A percentile compares a stretch with the other conserved stretches of the same genome.
These are phyloP conservation scores for Pipistrellus pipistrellus DNA, from an alignment of 2,797 vertebrate species.

Conservation along the genomic window DNA sequence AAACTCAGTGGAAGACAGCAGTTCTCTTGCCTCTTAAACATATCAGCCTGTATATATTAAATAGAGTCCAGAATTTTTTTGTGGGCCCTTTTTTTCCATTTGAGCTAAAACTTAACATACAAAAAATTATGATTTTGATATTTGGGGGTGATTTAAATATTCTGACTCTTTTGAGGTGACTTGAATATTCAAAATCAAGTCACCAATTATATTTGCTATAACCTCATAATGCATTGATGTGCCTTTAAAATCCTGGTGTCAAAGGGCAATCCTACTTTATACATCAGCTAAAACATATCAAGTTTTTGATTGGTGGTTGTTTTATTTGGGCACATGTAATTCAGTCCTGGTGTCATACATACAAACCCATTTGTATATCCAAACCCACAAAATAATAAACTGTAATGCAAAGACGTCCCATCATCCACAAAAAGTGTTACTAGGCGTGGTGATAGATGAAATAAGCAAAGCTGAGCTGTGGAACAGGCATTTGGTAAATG, in stretches of 20 bases:
- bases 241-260: slow-evolving; percentile 5
- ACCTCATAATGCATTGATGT: neutral
- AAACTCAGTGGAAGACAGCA: slow-evolving; percentile 8
- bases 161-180: neutral
- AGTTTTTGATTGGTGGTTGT: neutral
- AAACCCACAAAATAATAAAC: neutral
- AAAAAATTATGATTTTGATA: slow-evolving; percentile 45
- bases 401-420: neutral
- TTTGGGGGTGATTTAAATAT: slow-evolving; percentile 22
- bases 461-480: neutral
- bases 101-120: slow-evolving; percentile 32
- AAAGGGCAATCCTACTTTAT: neutral
- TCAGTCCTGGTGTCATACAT: neutral
- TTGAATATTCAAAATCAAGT: slow-evolving; percentile 26
- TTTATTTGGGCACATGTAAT: neutral
- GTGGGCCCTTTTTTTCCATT: neutral
- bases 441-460: neutral
- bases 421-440: neutral
- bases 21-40: neutral
- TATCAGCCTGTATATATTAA: neutral
- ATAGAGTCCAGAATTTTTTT: neutral
- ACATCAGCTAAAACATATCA: neutral
- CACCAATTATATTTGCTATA: slow-evolving; percentile 1
- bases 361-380: slow-evolving; percentile 2
- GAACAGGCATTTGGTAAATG: neutral